Evolutionary conservation across 1,140 invertebrate genomes (phyloP).

Genomic region (Polyergus mexicanus): DNA sequence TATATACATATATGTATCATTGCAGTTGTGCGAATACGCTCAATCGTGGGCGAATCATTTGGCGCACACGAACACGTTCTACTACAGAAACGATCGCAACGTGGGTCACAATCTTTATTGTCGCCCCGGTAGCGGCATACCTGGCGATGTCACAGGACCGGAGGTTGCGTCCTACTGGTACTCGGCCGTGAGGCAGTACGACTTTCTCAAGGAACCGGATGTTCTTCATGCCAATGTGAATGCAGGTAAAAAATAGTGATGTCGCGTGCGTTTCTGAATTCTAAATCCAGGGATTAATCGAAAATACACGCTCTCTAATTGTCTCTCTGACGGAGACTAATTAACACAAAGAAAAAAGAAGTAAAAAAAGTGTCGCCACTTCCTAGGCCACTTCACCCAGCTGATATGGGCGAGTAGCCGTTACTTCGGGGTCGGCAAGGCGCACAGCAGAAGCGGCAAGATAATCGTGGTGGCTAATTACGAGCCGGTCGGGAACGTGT

Average conservation of each 20-base stretch:
- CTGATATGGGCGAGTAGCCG: conserved; percentile 94
- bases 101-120: conserved; percentile 93
- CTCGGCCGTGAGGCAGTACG: conserved; percentile 92
- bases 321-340: not conserved
- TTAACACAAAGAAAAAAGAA: not conserved
- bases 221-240: conserved; percentile 92
- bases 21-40: conserved; percentile 92
- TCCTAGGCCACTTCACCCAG: conserved; percentile 95
- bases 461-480: conserved; percentile 94
- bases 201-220: conserved; percentile 91
- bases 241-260: conserved; percentile 87
- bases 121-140: conserved; percentile 89
- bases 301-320: not conserved
- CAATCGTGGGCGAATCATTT: conserved; percentile 95
- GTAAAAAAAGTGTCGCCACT: not conserved
- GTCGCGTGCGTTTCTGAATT: not conserved
- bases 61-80: conserved; percentile 92
- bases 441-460: conserved; percentile 91
- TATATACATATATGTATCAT: conserved; percentile 62
- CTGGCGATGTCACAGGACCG: conserved; percentile 91
- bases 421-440: conserved; percentile 94
- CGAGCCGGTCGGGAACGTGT: conserved; percentile 92
- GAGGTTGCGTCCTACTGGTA: conserved; percentile 96
- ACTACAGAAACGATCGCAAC: conserved; percentile 91
- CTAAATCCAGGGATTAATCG: not conserved